Evolutionary conservation across 1,140 invertebrate species (phyloP).

Genomic region (Penaeus vannamei): DNA sequence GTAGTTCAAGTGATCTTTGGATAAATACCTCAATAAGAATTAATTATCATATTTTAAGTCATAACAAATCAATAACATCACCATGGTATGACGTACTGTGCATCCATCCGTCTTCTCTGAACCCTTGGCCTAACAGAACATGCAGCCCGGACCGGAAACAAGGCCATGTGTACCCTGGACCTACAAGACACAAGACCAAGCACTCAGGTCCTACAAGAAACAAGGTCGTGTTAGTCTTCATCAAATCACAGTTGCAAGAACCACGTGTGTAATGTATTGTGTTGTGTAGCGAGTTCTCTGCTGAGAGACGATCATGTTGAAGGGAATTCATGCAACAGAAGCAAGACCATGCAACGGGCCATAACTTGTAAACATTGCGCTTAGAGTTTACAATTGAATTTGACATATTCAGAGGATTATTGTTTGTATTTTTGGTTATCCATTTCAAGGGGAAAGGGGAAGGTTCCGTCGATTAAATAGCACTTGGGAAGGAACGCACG

Average conservation of each 20-base stretch:
- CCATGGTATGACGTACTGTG: too few relatives aligned
- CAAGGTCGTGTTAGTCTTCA: not conserved
- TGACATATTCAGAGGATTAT: not conserved
- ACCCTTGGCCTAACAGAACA: too few relatives aligned
- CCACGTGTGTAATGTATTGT: constrained; percentile 30
- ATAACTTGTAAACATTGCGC: constrained; percentile 1
- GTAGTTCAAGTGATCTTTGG: not conserved
- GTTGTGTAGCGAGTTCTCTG: not conserved
- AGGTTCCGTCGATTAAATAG: too few relatives aligned
- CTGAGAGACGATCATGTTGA: constrained; percentile 2
- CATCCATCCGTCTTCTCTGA: too few relatives aligned
- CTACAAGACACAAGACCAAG: constrained; percentile 11
- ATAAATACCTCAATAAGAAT: not conserved
- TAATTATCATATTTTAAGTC: not conserved
- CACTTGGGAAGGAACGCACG: too few relatives aligned
- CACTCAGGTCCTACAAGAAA: not conserved
- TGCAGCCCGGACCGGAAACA: too few relatives aligned
- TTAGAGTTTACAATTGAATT: not conserved
- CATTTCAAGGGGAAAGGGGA: too few relatives aligned
- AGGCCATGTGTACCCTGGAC: not conserved
- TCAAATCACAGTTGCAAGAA: constrained; percentile 40
- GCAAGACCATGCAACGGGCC: constrained; percentile 27
- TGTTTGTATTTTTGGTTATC: too few relatives aligned
- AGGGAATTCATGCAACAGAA: constrained; percentile 38
- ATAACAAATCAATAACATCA: constrained; percentile 6